Evolutionary conservation across 1,140 invertebrate species (phyloP).

Genomic region (Lineus longissimus): DNA sequence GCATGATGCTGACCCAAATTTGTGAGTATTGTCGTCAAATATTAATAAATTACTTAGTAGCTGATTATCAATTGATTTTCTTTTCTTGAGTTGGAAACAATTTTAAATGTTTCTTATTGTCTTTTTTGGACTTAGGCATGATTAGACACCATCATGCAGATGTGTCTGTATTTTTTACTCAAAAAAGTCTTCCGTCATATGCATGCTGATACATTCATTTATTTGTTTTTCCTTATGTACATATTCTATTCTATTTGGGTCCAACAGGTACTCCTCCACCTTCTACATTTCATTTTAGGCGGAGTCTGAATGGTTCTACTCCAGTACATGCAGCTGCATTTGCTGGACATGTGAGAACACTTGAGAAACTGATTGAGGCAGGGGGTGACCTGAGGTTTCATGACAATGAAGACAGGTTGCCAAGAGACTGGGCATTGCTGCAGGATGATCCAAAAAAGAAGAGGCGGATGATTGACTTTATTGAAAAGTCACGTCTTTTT

Average conservation of each 20-base stretch:
- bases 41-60: too few species aligned
- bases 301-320: constrained; percentile 43
- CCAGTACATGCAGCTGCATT: constrained; percentile 53
- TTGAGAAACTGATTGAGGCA: constrained; percentile 46
- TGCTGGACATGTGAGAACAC: constrained; percentile 42
- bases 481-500: constrained; percentile 37
- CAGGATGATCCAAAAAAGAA: constrained; percentile 34
- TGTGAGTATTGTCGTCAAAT: too few species aligned
- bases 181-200: background rate
- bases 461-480: constrained; percentile 37
- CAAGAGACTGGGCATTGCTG: constrained; percentile 43
- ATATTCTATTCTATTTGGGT: background rate
- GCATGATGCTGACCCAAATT: constrained; percentile 55
- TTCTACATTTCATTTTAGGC: constrained; percentile 21
- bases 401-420: constrained; percentile 39
- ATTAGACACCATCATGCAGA: background rate
- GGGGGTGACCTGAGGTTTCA: constrained; percentile 54
- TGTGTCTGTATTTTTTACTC: background rate
- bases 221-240: background rate
- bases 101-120: background rate
- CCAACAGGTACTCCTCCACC: background rate
- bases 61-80: background rate
- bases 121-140: background rate
- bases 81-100: background rate
- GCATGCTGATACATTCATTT: background rate